Evolutionary conservation across 2,113 vertebrate species (phyloP).

Genomic region (Pachycephala philippinensis): DNA sequence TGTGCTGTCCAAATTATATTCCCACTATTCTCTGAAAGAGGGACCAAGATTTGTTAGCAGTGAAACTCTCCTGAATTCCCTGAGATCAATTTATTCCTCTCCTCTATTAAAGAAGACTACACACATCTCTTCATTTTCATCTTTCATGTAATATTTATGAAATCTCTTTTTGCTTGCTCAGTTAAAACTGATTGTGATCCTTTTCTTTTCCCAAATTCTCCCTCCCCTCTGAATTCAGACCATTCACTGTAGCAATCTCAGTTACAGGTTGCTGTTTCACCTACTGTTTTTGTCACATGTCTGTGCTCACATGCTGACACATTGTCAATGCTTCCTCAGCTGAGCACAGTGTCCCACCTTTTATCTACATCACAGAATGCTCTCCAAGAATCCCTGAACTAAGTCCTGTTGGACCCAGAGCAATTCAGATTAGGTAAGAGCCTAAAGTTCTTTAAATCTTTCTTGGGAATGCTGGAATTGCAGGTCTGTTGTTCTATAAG

Average conservation of each 20-base stretch:
- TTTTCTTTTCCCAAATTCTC: not conserved
- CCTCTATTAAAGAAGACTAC: not conserved
- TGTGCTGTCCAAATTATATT: not conserved
- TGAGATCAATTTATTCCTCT: not conserved
- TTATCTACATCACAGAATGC: not conserved
- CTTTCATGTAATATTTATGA: not conserved
- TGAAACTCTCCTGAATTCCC: not conserved
- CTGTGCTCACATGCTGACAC: not conserved
- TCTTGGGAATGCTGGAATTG: not conserved
- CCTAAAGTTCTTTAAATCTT: not conserved
- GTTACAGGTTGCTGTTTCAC: not conserved
- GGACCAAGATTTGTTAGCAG: not conserved
- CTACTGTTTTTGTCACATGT: not conserved
- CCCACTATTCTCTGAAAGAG: not conserved
- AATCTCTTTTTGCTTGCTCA: not conserved
- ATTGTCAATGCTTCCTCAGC: not conserved
- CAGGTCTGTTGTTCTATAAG: not conserved
- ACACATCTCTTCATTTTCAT: not conserved
- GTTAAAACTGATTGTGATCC: not conserved
- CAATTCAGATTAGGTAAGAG: not conserved
- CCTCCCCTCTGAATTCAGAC: not conserved
- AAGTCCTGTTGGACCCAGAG: not conserved
- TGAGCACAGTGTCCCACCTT: not conserved
- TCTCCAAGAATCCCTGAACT: not conserved
- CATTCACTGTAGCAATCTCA: not conserved